A percentile compares a stretch with the other conserved stretches of the same genome.
phyloP scores from a whole-genome alignment of 2,888 invertebrate genomes.

The Heliconius ethilla region DNA sequence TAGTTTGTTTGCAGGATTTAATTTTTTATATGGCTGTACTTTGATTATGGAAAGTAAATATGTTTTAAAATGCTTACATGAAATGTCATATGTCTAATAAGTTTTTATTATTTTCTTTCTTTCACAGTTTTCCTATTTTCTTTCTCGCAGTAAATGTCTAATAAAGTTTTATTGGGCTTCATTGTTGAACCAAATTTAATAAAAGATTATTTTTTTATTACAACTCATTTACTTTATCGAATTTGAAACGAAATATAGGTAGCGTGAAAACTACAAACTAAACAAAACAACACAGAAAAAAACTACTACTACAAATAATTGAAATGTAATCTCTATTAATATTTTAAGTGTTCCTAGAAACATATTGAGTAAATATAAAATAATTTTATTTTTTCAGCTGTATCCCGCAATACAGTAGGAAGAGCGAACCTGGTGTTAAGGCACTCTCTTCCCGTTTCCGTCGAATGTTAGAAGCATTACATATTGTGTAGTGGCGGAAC shows the following conservation, averaged over 20 bases:
- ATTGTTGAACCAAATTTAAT: too few species aligned
- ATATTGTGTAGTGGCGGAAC: too few species aligned
- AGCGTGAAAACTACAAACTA: background rate
- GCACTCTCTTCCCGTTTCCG: too few species aligned
- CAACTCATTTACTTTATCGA: too few species aligned
- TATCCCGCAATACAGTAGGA: too few species aligned
- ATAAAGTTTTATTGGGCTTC: background rate
- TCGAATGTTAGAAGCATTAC: too few species aligned
- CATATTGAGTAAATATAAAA: background rate
- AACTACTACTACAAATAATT: background rate
- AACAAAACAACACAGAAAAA: too few species aligned
- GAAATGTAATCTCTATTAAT: background rate
- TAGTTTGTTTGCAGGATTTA: conserved; percentile 28
- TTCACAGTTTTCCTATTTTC: background rate
- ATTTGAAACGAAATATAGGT: too few species aligned
- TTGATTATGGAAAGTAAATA: background rate
- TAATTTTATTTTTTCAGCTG: background rate
- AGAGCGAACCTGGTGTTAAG: too few species aligned
- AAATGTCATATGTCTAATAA: background rate
- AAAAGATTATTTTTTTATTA: too few species aligned
- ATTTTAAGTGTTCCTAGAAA: background rate
- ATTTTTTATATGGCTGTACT: conserved; percentile 5
- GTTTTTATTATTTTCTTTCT: background rate
- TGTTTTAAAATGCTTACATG: background rate
- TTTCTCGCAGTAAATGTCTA: background rate